These are phyloP conservation scores for Papilio dardanus DNA, from an alignment of 1,140 invertebrate species.

Conservation along the genomic window DNA sequence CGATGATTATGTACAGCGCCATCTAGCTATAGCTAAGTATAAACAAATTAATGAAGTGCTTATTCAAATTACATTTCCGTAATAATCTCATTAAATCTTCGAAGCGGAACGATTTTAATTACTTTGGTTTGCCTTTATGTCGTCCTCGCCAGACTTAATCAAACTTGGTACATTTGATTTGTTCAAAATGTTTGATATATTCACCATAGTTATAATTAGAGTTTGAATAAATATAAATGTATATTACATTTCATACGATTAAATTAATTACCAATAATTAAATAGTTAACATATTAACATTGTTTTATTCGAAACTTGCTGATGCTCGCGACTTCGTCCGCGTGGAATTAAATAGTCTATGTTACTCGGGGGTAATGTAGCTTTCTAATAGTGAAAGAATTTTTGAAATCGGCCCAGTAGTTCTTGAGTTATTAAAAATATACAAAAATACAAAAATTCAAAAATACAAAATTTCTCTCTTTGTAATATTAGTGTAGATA, in stretches of 20 bases:
- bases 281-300: no score
- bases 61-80: conserved; percentile 20
- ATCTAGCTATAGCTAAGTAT: background rate
- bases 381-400: no score
- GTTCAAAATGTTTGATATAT: conserved; percentile 1
- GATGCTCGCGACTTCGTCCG: no score
- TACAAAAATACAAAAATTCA: no score
- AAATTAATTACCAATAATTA: background rate
- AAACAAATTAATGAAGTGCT: background rate
- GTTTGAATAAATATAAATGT: background rate
- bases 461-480: no score
- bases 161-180: background rate
- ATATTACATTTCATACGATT: background rate
- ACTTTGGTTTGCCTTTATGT: conserved; percentile 15
- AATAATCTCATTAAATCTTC: conserved; percentile 18
- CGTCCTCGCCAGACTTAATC: conserved; percentile 1
- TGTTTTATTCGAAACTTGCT: no score
- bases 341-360: no score
- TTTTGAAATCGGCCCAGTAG: no score
- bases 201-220: background rate
- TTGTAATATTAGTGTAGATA: no score
- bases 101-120: conserved; percentile 18
- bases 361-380: no score
- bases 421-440: no score
- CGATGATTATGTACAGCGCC: background rate